Evolutionary conservation across 2,888 invertebrate species (phyloP).

Genomic region (Thereva unica): DNA sequence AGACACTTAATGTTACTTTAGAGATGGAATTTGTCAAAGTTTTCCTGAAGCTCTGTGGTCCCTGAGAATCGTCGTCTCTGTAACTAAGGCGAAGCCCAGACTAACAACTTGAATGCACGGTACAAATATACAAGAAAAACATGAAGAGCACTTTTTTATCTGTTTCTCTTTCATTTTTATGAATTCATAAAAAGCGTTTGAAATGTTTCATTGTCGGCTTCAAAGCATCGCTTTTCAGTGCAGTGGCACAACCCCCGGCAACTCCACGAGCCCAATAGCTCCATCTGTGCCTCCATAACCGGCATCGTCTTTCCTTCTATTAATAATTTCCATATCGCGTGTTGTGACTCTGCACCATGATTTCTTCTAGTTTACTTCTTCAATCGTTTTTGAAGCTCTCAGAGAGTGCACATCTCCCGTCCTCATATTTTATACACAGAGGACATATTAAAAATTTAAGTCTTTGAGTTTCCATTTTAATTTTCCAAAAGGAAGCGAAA

Average conservation of each 20-base stretch:
- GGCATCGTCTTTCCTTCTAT: constrained; percentile 36
- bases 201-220: constrained; percentile 39
- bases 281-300: not conserved
- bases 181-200: constrained; percentile 40
- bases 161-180: constrained; percentile 33
- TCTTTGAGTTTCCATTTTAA: constrained; percentile 35
- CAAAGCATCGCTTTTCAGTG: constrained; percentile 38
- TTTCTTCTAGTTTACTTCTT: constrained; percentile 33
- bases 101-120: constrained; percentile 22
- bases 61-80: constrained; percentile 27
- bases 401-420: constrained; percentile 40
- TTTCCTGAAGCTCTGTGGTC: constrained; percentile 26
- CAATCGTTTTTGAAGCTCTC: constrained; percentile 36
- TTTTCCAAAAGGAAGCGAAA: constrained; percentile 35
- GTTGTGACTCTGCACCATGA: constrained; percentile 35
- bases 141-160: constrained; percentile 26
- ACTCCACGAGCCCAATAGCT: not conserved
- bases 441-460: constrained; percentile 34
- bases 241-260: constrained; percentile 27
- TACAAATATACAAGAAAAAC: constrained; percentile 24
- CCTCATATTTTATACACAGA: constrained; percentile 39
- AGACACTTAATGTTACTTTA: constrained; percentile 19
- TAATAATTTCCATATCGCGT: constrained; percentile 41
- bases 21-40: constrained; percentile 32
- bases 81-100: constrained; percentile 31